phyloP scores from a whole-genome alignment of 2,888 invertebrate species.

The Celastrina argiolus region DNA sequence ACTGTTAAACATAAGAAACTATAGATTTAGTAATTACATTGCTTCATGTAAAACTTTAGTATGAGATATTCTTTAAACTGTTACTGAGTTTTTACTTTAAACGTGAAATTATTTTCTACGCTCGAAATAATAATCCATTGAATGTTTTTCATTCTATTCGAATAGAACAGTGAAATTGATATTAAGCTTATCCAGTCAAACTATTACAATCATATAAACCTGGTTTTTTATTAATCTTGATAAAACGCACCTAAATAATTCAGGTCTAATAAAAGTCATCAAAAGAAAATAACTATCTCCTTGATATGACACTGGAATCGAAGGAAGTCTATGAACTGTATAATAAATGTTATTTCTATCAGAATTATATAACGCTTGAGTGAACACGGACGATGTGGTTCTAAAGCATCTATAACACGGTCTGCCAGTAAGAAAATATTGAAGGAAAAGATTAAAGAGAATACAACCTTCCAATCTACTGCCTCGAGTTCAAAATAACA shows the following conservation, averaged over 20 bases:
- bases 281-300: neutral
- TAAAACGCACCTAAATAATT: neutral
- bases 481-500: neutral
- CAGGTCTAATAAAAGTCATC: neutral
- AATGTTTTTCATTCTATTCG: too few species aligned
- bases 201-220: too few species aligned
- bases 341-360: slow-evolving; percentile 13
- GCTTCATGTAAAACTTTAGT: too few species aligned
- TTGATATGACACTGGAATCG: slow-evolving; percentile 8
- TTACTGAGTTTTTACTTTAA: too few species aligned
- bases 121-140: too few species aligned
- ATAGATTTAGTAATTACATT: neutral
- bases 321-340: slow-evolving; percentile 3
- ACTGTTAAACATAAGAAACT: neutral
- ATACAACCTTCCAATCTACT: neutral
- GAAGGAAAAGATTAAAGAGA: neutral
- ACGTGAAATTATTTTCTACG: too few species aligned
- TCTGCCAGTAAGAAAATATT: neutral
- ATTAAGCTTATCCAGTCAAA: too few species aligned
- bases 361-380: neutral
- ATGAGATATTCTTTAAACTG: too few species aligned
- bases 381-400: neutral
- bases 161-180: too few species aligned
- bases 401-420: neutral
- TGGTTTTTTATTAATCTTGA: neutral